Evolutionary conservation across 2,113 vertebrate species (phyloP), one percentile per base, ranked within the genome.

Genomic region (Triplophysa rosa): DNA sequence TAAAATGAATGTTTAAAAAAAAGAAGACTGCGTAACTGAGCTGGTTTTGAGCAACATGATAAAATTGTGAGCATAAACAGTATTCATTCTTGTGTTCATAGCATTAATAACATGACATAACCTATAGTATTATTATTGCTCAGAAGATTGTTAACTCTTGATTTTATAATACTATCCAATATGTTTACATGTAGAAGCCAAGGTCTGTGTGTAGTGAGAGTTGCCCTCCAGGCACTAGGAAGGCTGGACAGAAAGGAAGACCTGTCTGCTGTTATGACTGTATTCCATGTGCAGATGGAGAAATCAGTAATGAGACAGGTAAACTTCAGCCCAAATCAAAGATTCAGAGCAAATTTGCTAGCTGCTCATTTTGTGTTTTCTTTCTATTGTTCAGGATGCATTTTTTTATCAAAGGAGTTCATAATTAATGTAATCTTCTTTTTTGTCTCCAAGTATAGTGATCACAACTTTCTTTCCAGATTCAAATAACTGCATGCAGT

Each of bases 401-500:
- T 8, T 83, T 59, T 56, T 47, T 85, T 19, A 76, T 84, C 21
- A 17, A 67, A 4, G 19, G 49, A 59, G 47, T 87, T 2, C 47
- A 4, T 2, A 77, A 79, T 11, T 33, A 24, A 80, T 37, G 24
- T 67, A 64, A 37, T 19, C 45, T 56, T 29, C 13, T 42, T 19
- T 37, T 33, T 66, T 73, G 79, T 73, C 65, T 37, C 10, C 74
- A 26, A 77, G 26, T 11, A 62, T 40, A 56, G 23, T 71, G 66
- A 79, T 47, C 12, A 11, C 62, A 83, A 52, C 33, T 87, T 91
- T 83, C 77, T 72, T 92, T 65, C 29, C 89, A 91, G 90, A 91
- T 89, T 88, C 90, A 85, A 90, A 81, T 84, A 82, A 83, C 85
- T 92, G 91, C 85, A 85, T 76, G 80, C 87, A 86, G 83, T 92